Conservation (phyloP, 2,888 invertebrate genomes). For the Chloroclysta siterata region DNA sequence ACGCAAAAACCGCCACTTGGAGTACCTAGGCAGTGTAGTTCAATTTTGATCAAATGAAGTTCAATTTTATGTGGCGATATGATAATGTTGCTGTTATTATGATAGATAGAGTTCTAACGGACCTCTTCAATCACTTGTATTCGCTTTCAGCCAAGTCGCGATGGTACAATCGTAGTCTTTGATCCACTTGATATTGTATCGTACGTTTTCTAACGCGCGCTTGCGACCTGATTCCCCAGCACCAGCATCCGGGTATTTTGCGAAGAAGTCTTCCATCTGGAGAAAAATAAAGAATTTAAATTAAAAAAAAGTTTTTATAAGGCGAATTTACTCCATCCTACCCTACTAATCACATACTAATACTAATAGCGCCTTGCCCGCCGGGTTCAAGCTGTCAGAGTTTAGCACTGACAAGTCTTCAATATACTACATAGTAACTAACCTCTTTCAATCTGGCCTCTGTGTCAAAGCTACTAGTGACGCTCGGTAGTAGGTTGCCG, state of each 20-base stretch:
- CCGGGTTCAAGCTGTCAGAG: conserved; percentile 89
- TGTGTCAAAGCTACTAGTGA: conserved; percentile 89
- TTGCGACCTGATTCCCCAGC: conserved; percentile 90
- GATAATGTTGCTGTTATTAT: not conserved
- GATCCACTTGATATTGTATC: conserved; percentile 93
- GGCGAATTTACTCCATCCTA: no score
- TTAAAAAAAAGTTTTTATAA: no score
- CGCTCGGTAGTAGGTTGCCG: conserved; percentile 89
- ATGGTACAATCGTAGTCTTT: conserved; percentile 84
- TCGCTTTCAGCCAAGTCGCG: conserved; percentile 84
- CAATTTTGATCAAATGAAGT: no score
- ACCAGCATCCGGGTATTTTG: conserved; percentile 92
- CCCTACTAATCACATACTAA: no score
- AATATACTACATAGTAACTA: no score
- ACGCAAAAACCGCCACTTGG: no score
- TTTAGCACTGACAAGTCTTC: conserved; percentile 89
- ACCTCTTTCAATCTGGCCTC: conserved; percentile 90
- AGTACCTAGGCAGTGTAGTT: no score
- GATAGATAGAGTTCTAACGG: not conserved
- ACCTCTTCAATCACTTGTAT: conserved; percentile 3
- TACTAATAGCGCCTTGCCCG: conserved; percentile 88
- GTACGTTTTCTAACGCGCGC: conserved; percentile 91
- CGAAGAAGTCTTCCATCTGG: conserved; percentile 91
- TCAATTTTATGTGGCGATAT: no score
- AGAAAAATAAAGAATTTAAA: conserved; percentile 30